Evolutionary conservation across 2,888 invertebrate genomes (phyloP), one percentile per base, ranked within the genome.

Genomic region (Falcaria lacertinaria): DNA sequence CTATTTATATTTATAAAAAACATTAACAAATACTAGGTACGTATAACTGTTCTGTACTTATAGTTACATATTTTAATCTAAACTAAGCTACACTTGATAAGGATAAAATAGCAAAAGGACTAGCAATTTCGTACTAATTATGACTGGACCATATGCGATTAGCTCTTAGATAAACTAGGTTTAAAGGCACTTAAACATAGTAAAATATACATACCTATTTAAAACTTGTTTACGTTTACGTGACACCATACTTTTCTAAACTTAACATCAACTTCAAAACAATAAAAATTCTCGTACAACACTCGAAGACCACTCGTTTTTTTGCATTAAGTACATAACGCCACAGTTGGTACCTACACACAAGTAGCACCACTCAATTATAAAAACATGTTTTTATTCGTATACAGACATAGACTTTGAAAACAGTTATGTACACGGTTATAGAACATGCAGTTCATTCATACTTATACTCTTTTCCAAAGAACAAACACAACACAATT

Each of bases 101-200:
- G 37, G 33, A 33, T 37, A 37, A 40, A 17, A 7, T 33, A 34
- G 16, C 11, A n/a, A 16, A 41, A 32, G 33, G 44, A 44, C 44
- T 44, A 44, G 44, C 25, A 37, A 41, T 44, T 44, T 33, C 37
- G 41, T 36, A 28, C 3, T 28, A 11, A 28, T 28, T 7, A 11
- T 11, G 11, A 28, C 11, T 28, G 28, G 28, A 28, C 28, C 11
- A 28, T 11, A 28, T 3, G 19, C 19, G 6, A 19, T 6, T 4
- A 19, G 6, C 19, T 19, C 6, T 4, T 4, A 4, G 6, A 19
- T 19, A 19, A 19, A n/a, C n/a, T n/a, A n/a, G n/a, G n/a, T n/a
- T n/a, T n/a, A n/a, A n/a, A n/a, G n/a, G n/a, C n/a, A n/a, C n/a
- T n/a, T n/a, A n/a, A n/a, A n/a, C n/a, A n/a, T n/a, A n/a, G n/a